Conservation (phyloP, 1,140 invertebrate genomes). For the Aphaenogaster ashmeadi region DNA sequence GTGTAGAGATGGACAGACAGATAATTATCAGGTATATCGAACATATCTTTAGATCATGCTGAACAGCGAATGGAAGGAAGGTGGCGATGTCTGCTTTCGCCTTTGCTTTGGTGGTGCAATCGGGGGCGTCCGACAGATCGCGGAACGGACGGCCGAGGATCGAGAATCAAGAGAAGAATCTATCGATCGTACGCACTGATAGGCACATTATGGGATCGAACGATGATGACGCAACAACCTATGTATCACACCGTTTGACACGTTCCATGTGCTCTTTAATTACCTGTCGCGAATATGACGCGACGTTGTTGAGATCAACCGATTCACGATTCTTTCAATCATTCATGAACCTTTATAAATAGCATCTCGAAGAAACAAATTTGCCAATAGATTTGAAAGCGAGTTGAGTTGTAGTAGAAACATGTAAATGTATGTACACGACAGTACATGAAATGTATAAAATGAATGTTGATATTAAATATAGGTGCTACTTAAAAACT, state of each 20-base stretch:
- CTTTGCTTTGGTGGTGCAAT: conserved; percentile 70
- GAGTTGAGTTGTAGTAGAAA: background rate
- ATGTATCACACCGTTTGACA: conserved; percentile 57
- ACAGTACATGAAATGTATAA: background rate
- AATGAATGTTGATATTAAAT: conserved; percentile 23
- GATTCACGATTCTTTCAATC: conserved; percentile 15
- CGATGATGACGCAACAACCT: conserved; percentile 27
- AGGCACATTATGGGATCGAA: conserved; percentile 44
- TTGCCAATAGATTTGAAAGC: background rate
- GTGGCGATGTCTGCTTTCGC: conserved; percentile 51
- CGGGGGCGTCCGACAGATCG: conserved; percentile 36
- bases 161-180: conserved; percentile 69
- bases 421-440: background rate
- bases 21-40: conserved; percentile 62
- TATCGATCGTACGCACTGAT: conserved; percentile 71
- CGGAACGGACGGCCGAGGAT: conserved; percentile 65
- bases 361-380: background rate
- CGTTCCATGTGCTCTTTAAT: conserved; percentile 50
- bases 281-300: conserved; percentile 37
- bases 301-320: conserved; percentile 26
- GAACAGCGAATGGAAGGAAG: conserved; percentile 38
- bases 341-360: conserved; percentile 13
- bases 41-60: conserved; percentile 57
- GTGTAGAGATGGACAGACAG: conserved; percentile 53
- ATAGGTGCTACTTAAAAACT: background rate